Evolutionary conservation across 2,113 vertebrate species (phyloP), one percentile per base, ranked within the genome.

Genomic region (Ardeotis arabs): DNA sequence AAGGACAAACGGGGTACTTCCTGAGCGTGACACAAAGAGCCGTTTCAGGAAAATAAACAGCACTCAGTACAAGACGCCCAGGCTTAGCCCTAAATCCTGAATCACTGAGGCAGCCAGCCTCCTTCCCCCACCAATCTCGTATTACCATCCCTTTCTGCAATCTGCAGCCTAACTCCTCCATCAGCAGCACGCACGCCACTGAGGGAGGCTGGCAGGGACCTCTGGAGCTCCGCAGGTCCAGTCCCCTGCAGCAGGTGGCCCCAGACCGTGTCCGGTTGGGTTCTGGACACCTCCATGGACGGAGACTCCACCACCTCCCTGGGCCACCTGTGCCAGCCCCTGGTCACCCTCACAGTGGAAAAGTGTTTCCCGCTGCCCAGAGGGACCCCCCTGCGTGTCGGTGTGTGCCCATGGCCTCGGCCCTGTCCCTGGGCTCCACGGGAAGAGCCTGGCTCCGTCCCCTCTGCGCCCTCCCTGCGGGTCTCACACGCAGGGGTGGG

Each of bases 261-360:
- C 55, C 45, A 47, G 37, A 37, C 64, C 12, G 0, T 2, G 11
- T 15, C 47, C 9, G 1, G 16, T 1, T 8, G 37, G 17, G 37
- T 22, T 53, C 74, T 33, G 28, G 14, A 0, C 39, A 39, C 20
- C 85, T 23, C 75, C 47, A n/a, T 10, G 56, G 75, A 24, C 20
- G 75, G n/a, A 29, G 58, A 33, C 9, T 31, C 41, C 50, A 35
- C 8, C 59, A 33, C 25, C 25, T n/a, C 52, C 68, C 68, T n/a
- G 56, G 27, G 33, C 56, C 47, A 20, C 19, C 50, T 12, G 50
- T 31, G 15, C 52, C 66, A 25, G 41, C 11, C 2, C 29, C 9
- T 3, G 1, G 33, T 33, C 64, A 59, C 79, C 23, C 44, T 17
- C 44, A 8, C 44, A 31, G 8, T n/a, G 33, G 19, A 12, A 33